Evolutionary conservation across 2,888 invertebrate species (phyloP).

Genomic region (Pandemis cinnamomeana): DNA sequence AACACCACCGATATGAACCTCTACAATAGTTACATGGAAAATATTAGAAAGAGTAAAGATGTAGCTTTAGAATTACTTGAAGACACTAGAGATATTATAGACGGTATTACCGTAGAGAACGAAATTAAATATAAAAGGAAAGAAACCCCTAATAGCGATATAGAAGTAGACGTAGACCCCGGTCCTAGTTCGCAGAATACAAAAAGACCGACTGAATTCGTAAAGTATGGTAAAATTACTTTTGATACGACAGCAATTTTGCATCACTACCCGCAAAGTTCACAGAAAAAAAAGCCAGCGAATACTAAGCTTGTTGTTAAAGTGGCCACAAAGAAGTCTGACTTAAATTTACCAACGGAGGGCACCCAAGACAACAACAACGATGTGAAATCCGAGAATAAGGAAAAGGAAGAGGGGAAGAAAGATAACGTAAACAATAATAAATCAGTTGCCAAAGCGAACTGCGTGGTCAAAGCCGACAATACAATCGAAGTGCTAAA

Average conservation of each 20-base stretch:
- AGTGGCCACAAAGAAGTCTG: conserved; percentile 64
- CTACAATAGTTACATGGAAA: conserved; percentile 78
- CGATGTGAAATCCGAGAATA: conserved; percentile 51
- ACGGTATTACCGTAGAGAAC: conserved; percentile 55
- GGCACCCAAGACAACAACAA: conserved; percentile 69
- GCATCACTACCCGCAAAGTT: conserved; percentile 78
- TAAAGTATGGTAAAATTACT: conserved; percentile 78
- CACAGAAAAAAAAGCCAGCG: conserved; percentile 54
- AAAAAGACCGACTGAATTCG: conserved; percentile 68
- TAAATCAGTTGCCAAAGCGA: conserved; percentile 53
- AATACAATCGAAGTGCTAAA: conserved; percentile 60
- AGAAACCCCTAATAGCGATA: conserved; percentile 54
- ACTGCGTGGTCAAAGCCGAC: conserved; percentile 55
- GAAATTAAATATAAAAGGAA: conserved; percentile 54
- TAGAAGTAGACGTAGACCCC: conserved; percentile 63
- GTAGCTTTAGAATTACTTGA: conserved; percentile 75
- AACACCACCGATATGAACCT: conserved; percentile 78
- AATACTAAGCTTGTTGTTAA: conserved; percentile 40
- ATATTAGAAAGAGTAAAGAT: conserved; percentile 69
- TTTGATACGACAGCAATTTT: conserved; percentile 78
- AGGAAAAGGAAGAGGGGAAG: conserved; percentile 52
- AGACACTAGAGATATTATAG: conserved; percentile 70
- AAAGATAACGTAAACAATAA: conserved; percentile 73
- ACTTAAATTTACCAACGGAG: conserved; percentile 59
- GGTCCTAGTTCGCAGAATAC: conserved; percentile 66